These are phyloP conservation scores for Itoplectis maculator DNA, from an alignment of 2,888 invertebrate species.

Conservation along the genomic window DNA sequence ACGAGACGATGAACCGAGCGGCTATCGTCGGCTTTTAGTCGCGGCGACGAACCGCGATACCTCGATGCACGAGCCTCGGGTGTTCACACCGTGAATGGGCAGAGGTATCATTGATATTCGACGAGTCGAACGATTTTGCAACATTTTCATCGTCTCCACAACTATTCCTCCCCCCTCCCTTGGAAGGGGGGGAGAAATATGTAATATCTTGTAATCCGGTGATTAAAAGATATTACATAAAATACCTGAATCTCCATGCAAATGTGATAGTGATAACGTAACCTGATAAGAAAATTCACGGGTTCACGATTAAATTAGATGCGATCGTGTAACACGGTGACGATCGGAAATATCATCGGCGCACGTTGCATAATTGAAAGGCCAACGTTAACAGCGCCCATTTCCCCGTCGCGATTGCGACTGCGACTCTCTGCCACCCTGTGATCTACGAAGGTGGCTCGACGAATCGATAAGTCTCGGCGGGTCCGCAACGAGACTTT, in stretches of 20 bases:
- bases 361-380: conserved; percentile 11
- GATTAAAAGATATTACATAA: not conserved
- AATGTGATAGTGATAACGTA: too few relatives aligned
- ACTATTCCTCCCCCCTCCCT: too few relatives aligned
- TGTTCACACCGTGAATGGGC: not conserved
- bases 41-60: not conserved
- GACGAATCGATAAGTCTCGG: conserved; percentile 28
- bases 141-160: not conserved
- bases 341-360: not conserved
- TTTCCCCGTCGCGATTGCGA: not conserved
- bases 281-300: too few relatives aligned
- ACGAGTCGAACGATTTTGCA: not conserved
- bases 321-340: conserved; percentile 3
- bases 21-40: not conserved
- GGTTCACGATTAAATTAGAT: too few relatives aligned
- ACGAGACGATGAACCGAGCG: conserved; percentile 3
- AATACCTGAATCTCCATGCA: too few relatives aligned
- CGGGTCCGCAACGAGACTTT: conserved; percentile 12
- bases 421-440: not conserved
- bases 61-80: not conserved
- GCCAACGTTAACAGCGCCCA: not conserved
- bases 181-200: too few relatives aligned
- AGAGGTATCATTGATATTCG: not conserved
- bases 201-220: too few relatives aligned
- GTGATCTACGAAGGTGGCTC: conserved; percentile 24